phyloP scores from a whole-genome alignment of 2,797 vertebrate genomes.

The Enteromius thamalakanensis region DNA sequence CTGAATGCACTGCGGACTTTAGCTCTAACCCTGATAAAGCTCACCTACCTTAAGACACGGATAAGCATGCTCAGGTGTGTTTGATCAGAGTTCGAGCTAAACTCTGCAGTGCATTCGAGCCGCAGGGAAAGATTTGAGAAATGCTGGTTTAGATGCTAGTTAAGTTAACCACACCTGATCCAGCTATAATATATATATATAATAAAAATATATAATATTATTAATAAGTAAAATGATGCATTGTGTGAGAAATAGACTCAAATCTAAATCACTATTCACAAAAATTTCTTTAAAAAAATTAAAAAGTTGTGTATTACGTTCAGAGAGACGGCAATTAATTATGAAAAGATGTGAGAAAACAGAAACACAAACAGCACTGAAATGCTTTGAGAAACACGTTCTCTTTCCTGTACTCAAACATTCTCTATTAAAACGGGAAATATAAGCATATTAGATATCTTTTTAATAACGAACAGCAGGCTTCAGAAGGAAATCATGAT shows the following conservation, averaged over 20 bases:
- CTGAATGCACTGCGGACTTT: no score
- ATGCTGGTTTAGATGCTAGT: no score
- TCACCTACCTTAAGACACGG: no score
- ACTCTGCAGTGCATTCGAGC: no score
- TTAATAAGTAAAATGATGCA: background rate
- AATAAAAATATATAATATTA: no score
- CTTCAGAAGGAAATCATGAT: background rate
- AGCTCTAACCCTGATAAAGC: no score
- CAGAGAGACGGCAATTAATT: background rate
- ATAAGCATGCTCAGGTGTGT: no score
- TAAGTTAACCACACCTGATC: no score
- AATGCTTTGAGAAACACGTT: background rate
- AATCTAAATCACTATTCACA: background rate
- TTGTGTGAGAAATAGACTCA: background rate
- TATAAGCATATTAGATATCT: no score
- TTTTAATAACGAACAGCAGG: background rate
- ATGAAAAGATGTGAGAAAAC: background rate
- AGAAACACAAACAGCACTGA: background rate
- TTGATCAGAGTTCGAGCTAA: no score
- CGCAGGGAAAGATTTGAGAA: no score
- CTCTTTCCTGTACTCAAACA: background rate
- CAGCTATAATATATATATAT: no score
- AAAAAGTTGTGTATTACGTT: background rate
- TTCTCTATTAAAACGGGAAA: background rate
- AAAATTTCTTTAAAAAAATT: background rate